Percentiles rank a stretch among this genome's conserved stretches.
Conservation (phyloP, 1,140 invertebrate genomes). For the Lethrus apterus region DNA sequence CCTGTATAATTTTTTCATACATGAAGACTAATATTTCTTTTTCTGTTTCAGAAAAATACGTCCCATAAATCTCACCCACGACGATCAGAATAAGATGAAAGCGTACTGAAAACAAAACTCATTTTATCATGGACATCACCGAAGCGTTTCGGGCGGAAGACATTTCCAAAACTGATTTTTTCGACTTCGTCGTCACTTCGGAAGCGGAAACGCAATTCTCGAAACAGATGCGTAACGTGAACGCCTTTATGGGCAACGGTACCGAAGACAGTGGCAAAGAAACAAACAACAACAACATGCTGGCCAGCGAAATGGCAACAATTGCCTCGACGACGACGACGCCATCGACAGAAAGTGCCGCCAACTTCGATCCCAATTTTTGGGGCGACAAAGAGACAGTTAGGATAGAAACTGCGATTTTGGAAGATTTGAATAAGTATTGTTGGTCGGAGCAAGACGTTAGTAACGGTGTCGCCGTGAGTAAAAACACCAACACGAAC, state of each 20-base stretch:
- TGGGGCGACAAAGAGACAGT: constrained; percentile 66
- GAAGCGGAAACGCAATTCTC: constrained; percentile 54
- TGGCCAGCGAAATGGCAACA: constrained; percentile 34
- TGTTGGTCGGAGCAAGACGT: constrained; percentile 63
- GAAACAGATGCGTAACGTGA: constrained; percentile 54
- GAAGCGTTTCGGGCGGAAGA: constrained; percentile 68
- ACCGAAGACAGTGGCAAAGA: constrained; percentile 51
- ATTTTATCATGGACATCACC: constrained; percentile 63
- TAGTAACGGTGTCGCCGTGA: constrained; percentile 45
- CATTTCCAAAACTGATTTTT: constrained; percentile 72
- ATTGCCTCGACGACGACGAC: constrained; percentile 40
- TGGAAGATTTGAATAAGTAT: constrained; percentile 74
- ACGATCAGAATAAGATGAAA: constrained; percentile 8
- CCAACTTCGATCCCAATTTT: constrained; percentile 55
- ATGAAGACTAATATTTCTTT: neutral
- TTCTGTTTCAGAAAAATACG: constrained; percentile 13
- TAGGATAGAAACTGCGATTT: constrained; percentile 59
- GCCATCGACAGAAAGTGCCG: constrained; percentile 36
- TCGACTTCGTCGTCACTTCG: constrained; percentile 73
- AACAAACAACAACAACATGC: constrained; percentile 58
- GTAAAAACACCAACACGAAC: constrained; percentile 40
- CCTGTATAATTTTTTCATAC: neutral
- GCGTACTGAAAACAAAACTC: neutral
- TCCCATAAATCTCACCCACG: no score
- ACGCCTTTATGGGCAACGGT: constrained; percentile 48